Base-by-base conservation (phyloP, 92 coral and sea anemone species). In the Palythoa heliodiscus region DNA sequence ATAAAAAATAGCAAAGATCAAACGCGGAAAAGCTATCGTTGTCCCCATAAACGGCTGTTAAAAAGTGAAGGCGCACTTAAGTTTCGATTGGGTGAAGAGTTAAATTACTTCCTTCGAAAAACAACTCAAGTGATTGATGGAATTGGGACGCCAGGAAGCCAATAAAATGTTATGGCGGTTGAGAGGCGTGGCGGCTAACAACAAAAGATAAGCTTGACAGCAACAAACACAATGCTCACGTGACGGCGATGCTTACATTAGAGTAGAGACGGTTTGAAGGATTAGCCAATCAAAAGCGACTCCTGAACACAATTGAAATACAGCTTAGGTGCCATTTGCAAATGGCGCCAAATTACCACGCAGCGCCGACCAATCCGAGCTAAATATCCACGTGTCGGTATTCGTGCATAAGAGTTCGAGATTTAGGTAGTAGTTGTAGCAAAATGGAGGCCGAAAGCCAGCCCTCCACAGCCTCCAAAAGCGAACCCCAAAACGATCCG, bases 271-370 rank as follows among this genome's bases (percentile, higher is more conserved):
- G 84, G 91, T 64, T 77, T 88, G 78, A 68, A 80, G 17, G 78
- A 78, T 72, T 72, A 89, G 71, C 98, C 98, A 94, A 94, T 94
- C 93, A 94, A 89, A 73, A 72, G 75, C 78, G 91, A 75, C 68
- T 75, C 71, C 88, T 66, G 74, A 77, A 64, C 86, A 94, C 95
- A 94, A 93, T 94, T 93, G 89, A 90, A 92, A 93, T 86, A 83
- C 89, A 87, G 95, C 98, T 92, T 88, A 90, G 98, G 92, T 92
- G 98, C 98, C 95, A 91, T 87, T 92, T 92, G 91, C 95, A 94
- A 94, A 92, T 92, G 98, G 95, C 95, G 95, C 98, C 95, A 94
- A 94, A 92, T 94, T 90, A 92, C 98, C 95, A 92, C 93, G 93
- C 93, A 92, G 86, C 93, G 88, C 88, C 93, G 90, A 94, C 98